A percentile compares a stretch with the other conserved stretches of the same genome.
These are phyloP conservation scores for Andrena haemorrhoa DNA, from an alignment of 2,888 invertebrate genomes.

Conservation along the genomic window DNA sequence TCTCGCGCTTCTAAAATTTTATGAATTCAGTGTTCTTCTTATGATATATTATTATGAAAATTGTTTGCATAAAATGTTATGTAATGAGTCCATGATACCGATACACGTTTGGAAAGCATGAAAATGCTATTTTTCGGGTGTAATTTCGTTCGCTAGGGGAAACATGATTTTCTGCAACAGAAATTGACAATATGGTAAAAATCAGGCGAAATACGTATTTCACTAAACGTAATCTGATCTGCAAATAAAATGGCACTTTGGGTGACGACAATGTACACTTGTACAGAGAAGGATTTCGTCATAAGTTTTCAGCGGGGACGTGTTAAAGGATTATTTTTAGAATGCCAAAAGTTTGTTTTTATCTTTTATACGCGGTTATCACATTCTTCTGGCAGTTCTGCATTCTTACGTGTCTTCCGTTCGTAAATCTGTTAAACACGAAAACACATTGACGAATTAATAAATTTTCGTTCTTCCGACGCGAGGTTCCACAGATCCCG, in stretches of 20 bases:
- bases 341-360: conserved; percentile 59
- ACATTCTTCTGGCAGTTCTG: conserved; percentile 33
- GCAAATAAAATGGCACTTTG: conserved; percentile 39
- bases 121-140: no score
- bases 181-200: background rate
- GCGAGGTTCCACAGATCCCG: no score
- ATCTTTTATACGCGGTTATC: conserved; percentile 63
- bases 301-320: conserved; percentile 25
- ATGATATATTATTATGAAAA: no score
- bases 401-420: conserved; percentile 26
- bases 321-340: conserved; percentile 58
- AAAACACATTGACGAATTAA: background rate
- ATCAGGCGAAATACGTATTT: background rate
- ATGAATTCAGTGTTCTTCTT: no score
- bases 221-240: conserved; percentile 8
- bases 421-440: no score
- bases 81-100: no score
- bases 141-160: no score
- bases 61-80: no score
- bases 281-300: conserved; percentile 50
- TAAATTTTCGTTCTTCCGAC: background rate
- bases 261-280: conserved; percentile 37
- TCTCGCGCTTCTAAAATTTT: no score
- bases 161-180: no score
- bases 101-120: no score